A percentile compares a stretch with the other conserved stretches of the same genome.
Evolutionary conservation across 2,888 invertebrate species (phyloP).

Genomic region (Eucriotettix oculatus): DNA sequence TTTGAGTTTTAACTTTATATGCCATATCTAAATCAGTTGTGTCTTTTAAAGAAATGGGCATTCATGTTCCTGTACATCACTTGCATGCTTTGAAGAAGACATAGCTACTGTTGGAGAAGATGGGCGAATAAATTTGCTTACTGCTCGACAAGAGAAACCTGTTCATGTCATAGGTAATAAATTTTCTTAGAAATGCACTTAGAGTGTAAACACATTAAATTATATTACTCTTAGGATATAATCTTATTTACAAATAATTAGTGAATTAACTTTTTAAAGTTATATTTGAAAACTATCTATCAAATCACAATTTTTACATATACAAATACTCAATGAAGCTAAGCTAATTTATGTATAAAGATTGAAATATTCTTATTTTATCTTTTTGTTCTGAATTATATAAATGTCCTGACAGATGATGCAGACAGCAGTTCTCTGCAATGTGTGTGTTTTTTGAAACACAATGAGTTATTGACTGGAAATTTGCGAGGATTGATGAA

Average conservation of each 20-base stretch:
- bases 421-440: conserved; percentile 72
- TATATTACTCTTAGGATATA: too few species aligned
- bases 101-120: conserved; percentile 75
- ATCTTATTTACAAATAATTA: too few species aligned
- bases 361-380: too few species aligned
- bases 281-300: too few species aligned
- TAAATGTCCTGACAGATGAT: conserved; percentile 28
- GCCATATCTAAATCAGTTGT: background rate
- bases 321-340: too few species aligned
- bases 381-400: too few species aligned
- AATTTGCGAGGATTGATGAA: conserved; percentile 82
- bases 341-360: too few species aligned
- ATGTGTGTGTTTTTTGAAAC: conserved; percentile 57
- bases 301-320: too few species aligned
- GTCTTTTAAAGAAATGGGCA: conserved; percentile 20
- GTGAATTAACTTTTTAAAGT: too few species aligned
- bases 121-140: conserved; percentile 45
- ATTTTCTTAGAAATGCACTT: too few species aligned
- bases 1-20: too few species aligned
- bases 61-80: conserved; percentile 54
- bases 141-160: conserved; percentile 30
- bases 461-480: conserved; percentile 60
- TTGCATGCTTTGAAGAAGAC: conserved; percentile 61
- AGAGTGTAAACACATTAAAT: too few species aligned
- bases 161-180: conserved; percentile 32